Conservation (phyloP, 2,113 vertebrate genomes). For the Siphamia tubifer region DNA sequence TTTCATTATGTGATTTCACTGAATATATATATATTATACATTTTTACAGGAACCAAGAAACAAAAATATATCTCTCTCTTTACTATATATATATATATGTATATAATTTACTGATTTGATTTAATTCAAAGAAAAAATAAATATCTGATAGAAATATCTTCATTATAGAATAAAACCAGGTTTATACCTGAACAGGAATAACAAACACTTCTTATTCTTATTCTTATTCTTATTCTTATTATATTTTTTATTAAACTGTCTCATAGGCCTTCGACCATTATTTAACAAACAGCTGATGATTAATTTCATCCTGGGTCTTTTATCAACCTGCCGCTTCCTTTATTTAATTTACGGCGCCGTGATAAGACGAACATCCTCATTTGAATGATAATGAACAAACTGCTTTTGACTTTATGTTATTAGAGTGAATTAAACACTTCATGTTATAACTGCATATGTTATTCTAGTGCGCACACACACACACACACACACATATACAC, state of each 20-base stretch:
- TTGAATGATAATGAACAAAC: constrained; percentile 21
- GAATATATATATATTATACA: too few species aligned
- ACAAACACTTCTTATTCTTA: too few species aligned
- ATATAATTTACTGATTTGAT: too few species aligned
- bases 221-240: not conserved
- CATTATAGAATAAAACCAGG: too few species aligned
- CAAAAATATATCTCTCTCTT: too few species aligned
- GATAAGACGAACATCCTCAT: constrained; percentile 2
- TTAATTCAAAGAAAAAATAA: too few species aligned
- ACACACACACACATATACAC: not conserved
- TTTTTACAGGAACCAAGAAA: too few species aligned
- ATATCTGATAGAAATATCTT: too few species aligned
- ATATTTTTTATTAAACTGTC: not conserved
- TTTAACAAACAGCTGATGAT: not conserved
- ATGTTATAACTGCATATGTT: not conserved
- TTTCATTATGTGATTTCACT: too few species aligned
- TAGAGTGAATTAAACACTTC: constrained; percentile 13
- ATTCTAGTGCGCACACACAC: not conserved
- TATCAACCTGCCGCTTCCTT: not conserved
- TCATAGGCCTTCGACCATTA: not conserved
- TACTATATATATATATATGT: too few species aligned
- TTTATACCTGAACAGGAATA: too few species aligned
- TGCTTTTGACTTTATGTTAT: constrained; percentile 7
- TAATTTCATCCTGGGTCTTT: constrained; percentile 1
- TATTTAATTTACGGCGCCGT: not conserved